phyloP scores from a whole-genome alignment of 2,113 vertebrate genomes.

The Zosterops lateralis region DNA sequence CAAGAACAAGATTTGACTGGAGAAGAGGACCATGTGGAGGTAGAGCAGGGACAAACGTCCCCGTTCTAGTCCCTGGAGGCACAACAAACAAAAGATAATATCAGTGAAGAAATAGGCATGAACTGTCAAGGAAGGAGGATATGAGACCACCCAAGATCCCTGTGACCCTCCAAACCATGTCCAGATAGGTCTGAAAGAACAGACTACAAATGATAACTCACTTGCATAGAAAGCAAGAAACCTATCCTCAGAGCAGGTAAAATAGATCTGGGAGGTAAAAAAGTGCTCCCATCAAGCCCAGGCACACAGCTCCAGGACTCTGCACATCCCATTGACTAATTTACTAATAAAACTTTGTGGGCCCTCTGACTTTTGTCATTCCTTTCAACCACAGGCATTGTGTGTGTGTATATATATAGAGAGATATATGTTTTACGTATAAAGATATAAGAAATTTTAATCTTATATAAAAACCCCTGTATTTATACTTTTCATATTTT shows the following conservation, averaged over 20 bases:
- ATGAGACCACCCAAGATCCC: background rate
- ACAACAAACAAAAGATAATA: background rate
- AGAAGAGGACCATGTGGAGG: background rate
- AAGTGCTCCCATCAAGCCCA: background rate
- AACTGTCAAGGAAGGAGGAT: background rate
- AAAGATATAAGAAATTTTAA: background rate
- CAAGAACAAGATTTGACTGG: background rate
- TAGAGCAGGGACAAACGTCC: background rate
- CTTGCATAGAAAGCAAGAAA: background rate
- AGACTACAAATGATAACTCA: background rate
- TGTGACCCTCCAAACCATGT: background rate
- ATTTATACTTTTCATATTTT: background rate
- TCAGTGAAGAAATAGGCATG: background rate
- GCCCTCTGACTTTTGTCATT: background rate
- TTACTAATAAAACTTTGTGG: background rate
- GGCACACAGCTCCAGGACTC: background rate
- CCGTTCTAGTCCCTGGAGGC: background rate
- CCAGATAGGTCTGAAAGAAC: background rate
- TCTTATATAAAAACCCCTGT: background rate
- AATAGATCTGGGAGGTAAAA: background rate
- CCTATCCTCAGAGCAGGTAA: background rate
- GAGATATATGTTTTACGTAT: background rate
- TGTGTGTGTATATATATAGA: no score
- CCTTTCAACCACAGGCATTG: accelerated
- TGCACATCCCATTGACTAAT: background rate